phyloP scores from a whole-genome alignment of 2,888 invertebrate genomes.

The Platynereis dumerilii region DNA sequence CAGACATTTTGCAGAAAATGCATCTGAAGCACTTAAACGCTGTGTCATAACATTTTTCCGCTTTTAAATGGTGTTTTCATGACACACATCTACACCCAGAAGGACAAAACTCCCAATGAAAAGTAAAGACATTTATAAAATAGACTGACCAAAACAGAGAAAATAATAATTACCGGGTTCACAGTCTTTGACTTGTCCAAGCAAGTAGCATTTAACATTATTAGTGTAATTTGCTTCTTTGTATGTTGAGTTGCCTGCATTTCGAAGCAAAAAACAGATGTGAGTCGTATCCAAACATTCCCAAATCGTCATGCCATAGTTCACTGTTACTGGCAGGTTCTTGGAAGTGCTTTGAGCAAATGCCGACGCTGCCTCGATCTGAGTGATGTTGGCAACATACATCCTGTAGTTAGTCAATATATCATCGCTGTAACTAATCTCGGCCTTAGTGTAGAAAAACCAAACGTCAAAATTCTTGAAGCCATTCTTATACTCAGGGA shows the following conservation, averaged over 20 bases:
- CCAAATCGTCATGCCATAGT: neutral
- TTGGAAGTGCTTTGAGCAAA: neutral
- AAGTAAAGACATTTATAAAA: too few species aligned
- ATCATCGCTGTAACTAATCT: neutral
- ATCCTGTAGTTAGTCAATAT: neutral
- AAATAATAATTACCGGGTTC: neutral
- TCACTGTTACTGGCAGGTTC: neutral
- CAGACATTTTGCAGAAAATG: too few species aligned
- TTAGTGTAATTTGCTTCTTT: neutral
- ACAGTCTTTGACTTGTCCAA: neutral
- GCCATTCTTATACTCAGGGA: neutral
- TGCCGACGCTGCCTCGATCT: neutral
- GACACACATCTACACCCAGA: too few species aligned
- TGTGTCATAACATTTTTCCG: too few species aligned
- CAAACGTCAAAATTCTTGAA: neutral
- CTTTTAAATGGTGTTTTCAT: too few species aligned
- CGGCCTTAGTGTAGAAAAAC: neutral
- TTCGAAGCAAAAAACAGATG: neutral
- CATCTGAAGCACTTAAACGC: too few species aligned
- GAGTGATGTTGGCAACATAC: neutral
- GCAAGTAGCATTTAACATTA: neutral
- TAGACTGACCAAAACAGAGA: too few species aligned
- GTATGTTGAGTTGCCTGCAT: neutral
- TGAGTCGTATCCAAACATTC: neutral
- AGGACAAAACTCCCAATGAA: too few species aligned